Evolutionary conservation across 2,797 vertebrate genomes (phyloP), one percentile per base, ranked within the genome.

Genomic region (Hydrocynus forskahlii): DNA sequence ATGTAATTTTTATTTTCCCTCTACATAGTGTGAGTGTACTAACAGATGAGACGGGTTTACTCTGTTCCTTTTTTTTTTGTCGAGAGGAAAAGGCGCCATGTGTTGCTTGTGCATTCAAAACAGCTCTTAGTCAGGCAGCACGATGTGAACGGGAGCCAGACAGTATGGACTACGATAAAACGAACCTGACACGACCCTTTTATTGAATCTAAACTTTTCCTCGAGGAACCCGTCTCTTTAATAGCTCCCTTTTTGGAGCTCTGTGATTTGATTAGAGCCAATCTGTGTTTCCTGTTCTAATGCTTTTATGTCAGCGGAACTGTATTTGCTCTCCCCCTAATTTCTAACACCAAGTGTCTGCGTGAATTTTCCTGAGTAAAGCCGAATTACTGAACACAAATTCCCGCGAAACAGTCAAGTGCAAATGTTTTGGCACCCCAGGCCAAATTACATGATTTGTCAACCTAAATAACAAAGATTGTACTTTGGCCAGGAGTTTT

Each of bases 21-120:
- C 75, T 64, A 63, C 59, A 57, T 60, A 71, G n/a, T 16, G 45
- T 23, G 21, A 29, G 73, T 71, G 59, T 21, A 19, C 14, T 52
- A 82, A 69, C 78, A 62, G 72, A 75, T 55, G 45, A 43, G 17
- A 69, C 23, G 63, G 63, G 62, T 45, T 40, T 71, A 66, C 84
- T 86, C 87, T 76, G 86, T 40, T 85, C 81, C n/a, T 68, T 64
- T 45, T 21, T 68, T 68, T 45, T 35, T 35, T 35, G 35, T 25
- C 3, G 1, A 1, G n/a, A 43, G 12, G 38, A 43, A 60, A 60
- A 21, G 29, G 14, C 74, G 50, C 59, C 40, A 64, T 63, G n/a
- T 71, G 48, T 55, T 57, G 38, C 68, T n/a, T 45, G 57, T 45
- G 17, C 71, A 55, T 55, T 54, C 13, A 54, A 38, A 54, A 21